Evolutionary conservation across 2,888 invertebrate species (phyloP), one percentile per base, ranked within the genome.

Genomic region (Lysandra bellargus): DNA sequence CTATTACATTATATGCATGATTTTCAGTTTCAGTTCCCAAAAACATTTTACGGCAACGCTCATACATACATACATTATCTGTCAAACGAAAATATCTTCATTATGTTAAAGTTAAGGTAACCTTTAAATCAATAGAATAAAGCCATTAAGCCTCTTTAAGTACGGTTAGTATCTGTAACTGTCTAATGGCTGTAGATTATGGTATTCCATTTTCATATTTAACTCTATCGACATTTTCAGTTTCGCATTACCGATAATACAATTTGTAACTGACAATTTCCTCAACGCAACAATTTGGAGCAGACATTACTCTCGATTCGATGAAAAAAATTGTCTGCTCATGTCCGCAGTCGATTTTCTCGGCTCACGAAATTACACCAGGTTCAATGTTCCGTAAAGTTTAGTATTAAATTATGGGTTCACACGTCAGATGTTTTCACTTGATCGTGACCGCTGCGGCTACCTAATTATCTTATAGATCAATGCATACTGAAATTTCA

Each of bases 381-480:
- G 89, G 94, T 92, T 94, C 94, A 93, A 88, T 88, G 94, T 88
- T 89, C 94, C 87, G 86, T 85, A 87, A 90, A 91, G 90, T 91
- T 90, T 89, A 69, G 88, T 88, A 88, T 88, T 87, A 93, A 92
- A 93, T 93, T 91, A 92, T 90, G 89, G 92, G 93, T 91, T 93
- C 90, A 92, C 92, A 91, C 91, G 87, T 90, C 87, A 90, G 90
- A 91, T 92, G 89, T 93, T 93, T 93, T 92, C 90, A 91, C 90
- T 90, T 89, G 89, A 90, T 92, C 91, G 92, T 92, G 93, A 90
- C 91, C 87, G 87, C 88, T 61, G 74, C 60, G 57, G 86, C 89
- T 86, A 85, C 86, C 88, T 89, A 90, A 90, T 89, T 87, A 87
- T 87, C 85, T 86, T 84, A 87, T 86, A 87, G 86, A 91, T 90